Conservation (phyloP, 2,888 invertebrate species). For the Habrosyne pyritoides region DNA sequence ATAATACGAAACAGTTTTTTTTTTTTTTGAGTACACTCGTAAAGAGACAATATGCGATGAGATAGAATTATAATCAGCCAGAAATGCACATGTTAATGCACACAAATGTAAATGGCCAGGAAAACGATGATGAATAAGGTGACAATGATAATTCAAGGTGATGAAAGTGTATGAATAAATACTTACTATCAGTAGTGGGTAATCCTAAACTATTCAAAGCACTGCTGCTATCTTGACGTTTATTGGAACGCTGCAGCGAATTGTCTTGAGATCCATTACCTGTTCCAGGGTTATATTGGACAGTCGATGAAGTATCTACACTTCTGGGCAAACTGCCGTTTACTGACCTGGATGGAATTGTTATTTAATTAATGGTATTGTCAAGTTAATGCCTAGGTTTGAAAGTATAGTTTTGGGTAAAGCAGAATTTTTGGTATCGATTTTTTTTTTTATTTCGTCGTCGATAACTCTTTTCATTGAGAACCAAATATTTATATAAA, state of each 20-base stretch:
- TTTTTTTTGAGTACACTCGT: too few species aligned
- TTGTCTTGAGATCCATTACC: slow-evolving; percentile 71
- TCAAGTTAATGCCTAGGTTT: neutral
- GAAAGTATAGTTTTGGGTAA: too few species aligned
- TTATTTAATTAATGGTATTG: neutral
- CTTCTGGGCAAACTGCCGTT: slow-evolving; percentile 76
- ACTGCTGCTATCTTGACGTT: slow-evolving; percentile 69
- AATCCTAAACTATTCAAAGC: slow-evolving; percentile 71
- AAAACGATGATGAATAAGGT: neutral
- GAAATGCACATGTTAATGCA: too few species aligned
- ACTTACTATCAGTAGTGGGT: slow-evolving; percentile 64
- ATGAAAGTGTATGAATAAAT: neutral
- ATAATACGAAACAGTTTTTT: too few species aligned
- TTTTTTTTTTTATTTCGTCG: too few species aligned
- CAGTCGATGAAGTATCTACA: slow-evolving; percentile 68
- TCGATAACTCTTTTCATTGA: too few species aligned
- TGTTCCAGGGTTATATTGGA: slow-evolving; percentile 65
- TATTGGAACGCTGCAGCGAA: slow-evolving; percentile 65
- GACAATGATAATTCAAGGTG: too few species aligned
- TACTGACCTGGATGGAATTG: slow-evolving; percentile 55
- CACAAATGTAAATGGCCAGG: too few species aligned
- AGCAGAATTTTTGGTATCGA: too few species aligned
- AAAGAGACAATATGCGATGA: too few species aligned
- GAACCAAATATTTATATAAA: too few species aligned
- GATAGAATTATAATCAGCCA: too few species aligned